Conservation (phyloP, 2,888 invertebrate species). For the Brachypalpus laphriformis region DNA sequence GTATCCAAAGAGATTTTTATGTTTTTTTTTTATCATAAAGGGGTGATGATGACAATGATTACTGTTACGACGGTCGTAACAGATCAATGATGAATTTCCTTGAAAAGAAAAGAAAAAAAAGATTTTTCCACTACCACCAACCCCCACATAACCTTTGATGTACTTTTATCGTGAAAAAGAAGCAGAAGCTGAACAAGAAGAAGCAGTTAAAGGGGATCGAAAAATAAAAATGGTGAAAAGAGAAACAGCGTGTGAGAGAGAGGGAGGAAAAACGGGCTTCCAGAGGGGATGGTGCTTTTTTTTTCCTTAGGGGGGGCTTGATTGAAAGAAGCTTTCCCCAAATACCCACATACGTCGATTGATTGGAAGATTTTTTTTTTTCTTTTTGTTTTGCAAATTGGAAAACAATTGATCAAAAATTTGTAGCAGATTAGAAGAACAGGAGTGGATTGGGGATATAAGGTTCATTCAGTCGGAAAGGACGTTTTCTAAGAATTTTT, state of each 20-base stretch:
- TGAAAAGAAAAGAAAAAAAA: constrained; percentile 1
- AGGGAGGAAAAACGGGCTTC: constrained; percentile 8
- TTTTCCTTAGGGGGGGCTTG: not conserved
- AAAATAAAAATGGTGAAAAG: constrained; percentile 31
- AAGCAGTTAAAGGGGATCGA: constrained; percentile 28
- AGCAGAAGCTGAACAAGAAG: too few relatives aligned
- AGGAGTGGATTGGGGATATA: not conserved
- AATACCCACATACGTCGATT: constrained; percentile 58
- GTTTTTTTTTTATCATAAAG: not conserved
- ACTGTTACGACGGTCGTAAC: not conserved
- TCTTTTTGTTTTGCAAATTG: constrained; percentile 47
- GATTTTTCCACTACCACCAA: not conserved
- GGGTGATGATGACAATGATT: constrained; percentile 3
- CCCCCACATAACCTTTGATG: constrained; percentile 61
- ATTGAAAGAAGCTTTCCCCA: constrained; percentile 45
- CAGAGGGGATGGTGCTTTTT: constrained; percentile 51
- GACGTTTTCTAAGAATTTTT: not conserved
- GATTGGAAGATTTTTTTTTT: constrained; percentile 58
- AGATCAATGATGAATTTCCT: constrained; percentile 51
- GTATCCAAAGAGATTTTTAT: not conserved
- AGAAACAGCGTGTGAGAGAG: not conserved
- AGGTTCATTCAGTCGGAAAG: not conserved
- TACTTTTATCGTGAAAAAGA: constrained; percentile 47
- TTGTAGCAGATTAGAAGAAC: not conserved
- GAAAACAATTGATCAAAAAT: constrained; percentile 43